Evolutionary conservation across 1,140 invertebrate species (phyloP), one percentile per base, ranked within the genome.

Genomic region (Drosophila watanabei): DNA sequence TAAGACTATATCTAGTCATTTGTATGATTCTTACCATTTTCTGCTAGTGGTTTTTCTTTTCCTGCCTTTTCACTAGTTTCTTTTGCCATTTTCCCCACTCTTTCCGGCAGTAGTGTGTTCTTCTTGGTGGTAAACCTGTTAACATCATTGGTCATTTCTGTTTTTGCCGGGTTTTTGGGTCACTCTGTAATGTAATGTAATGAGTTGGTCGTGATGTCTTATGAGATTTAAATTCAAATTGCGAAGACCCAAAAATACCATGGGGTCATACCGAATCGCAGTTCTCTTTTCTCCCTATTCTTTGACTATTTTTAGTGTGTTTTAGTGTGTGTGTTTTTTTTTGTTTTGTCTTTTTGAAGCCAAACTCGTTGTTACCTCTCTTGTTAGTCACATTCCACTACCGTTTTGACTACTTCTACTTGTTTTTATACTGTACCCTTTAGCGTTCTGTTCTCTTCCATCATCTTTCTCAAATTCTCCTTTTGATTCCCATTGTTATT

Each of bases 131-230:
- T 70, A 77, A 68, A 75, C 45, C 52, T 73, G 48, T 66, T 76
- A 49, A 48, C 46, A 45, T 56, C 58, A 54, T 75, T 63, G 71
- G 59, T 49, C 41, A 56, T 65, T 72, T 86, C 46, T 63, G 35
- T 66, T 46, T 65, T 75, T 46, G 68, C 14, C 70, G 41, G 60
- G 20, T 77, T 89, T 88, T 86, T 75, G 75, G 82, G 82, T 91
- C 87, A 89, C 52, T 45, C 45, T 77, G 46, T 20, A 68, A 54
- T 66, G 56, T 20, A 68, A 37, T 76, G 73, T 88, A 91, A 91
- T 91, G 82, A 81, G 59, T 78, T 77, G 51, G 70, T 91, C 80
- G 88, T 91, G 87, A 91, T 88, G 71, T 87, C 83, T 84, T 88
- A 87, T 91, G 80, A 91, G 73, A 54, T 57, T 75, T 54, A 79